Evolutionary conservation across 2,797 vertebrate species (phyloP).

Genomic region (Antrozous pallidus): DNA sequence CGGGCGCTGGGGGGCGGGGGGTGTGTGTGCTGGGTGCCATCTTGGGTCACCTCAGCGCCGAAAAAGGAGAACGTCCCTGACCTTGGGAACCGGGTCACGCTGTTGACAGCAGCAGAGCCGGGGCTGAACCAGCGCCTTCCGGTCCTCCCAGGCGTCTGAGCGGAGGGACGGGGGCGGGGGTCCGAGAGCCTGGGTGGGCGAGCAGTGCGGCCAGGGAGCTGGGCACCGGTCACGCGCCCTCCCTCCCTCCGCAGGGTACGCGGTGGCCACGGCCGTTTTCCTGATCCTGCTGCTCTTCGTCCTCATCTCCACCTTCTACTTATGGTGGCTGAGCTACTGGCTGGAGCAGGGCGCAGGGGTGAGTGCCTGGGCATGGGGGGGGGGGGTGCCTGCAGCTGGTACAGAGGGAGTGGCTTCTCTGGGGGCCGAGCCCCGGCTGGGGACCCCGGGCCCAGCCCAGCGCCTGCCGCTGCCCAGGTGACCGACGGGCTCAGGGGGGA

Average conservation of each 20-base stretch:
- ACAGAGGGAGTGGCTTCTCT: background rate
- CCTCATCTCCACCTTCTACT: slow-evolving; percentile 79
- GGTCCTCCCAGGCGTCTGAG: background rate
- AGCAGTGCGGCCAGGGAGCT: no score
- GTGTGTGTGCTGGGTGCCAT: rapidly evolving
- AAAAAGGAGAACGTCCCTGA: background rate
- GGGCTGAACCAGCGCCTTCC: background rate
- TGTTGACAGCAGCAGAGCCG: background rate
- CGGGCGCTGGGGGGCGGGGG: background rate
- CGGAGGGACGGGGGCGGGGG: no score
- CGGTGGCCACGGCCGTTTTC: rapidly evolving
- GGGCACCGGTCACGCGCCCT: background rate
- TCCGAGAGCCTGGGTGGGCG: rapidly evolving
- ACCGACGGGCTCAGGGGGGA: background rate
- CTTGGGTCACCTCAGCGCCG: background rate
- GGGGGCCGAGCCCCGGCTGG: background rate
- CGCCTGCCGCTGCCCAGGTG: no score
- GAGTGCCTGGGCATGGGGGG: slow-evolving; percentile 66
- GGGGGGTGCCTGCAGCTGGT: background rate
- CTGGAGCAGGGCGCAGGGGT: slow-evolving; percentile 89
- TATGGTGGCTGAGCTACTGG: slow-evolving; percentile 92
- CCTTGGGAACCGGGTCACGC: background rate
- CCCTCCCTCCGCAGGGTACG: background rate
- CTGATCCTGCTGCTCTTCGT: background rate
- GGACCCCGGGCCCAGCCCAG: no score